Evolutionary conservation across 1,140 invertebrate genomes (phyloP).

Genomic region (Condylostylus longicornis): DNA sequence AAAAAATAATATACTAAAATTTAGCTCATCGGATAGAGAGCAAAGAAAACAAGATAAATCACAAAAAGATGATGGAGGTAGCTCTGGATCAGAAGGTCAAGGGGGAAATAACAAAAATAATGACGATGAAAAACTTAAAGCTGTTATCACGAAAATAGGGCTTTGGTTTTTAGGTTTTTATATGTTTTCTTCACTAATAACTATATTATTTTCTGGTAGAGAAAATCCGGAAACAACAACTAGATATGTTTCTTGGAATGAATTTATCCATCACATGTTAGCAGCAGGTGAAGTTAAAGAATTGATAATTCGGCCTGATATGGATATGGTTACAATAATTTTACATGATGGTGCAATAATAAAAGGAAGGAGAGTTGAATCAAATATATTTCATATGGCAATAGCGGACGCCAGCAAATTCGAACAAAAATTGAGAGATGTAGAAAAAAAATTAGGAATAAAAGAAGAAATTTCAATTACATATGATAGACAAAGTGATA

Average conservation of each 20-base stretch:
- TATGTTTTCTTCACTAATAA: slow-evolving; percentile 52
- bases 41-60: no score
- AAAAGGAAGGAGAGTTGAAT: slow-evolving; percentile 50
- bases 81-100: slow-evolving; percentile 12
- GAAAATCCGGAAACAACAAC: slow-evolving; percentile 48
- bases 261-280: slow-evolving; percentile 86
- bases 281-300: slow-evolving; percentile 84
- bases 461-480: slow-evolving; percentile 61
- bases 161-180: slow-evolving; percentile 62
- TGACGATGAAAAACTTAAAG: slow-evolving; percentile 48
- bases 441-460: slow-evolving; percentile 67
- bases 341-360: slow-evolving; percentile 73
- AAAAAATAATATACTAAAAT: no score
- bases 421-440: slow-evolving; percentile 73
- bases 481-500: slow-evolving; percentile 62
- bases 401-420: slow-evolving; percentile 66
- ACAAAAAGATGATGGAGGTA: no score
- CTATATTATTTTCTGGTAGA: slow-evolving; percentile 50
- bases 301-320: slow-evolving; percentile 66
- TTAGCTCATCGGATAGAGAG: no score
- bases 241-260: slow-evolving; percentile 81
- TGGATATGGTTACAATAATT: slow-evolving; percentile 69
- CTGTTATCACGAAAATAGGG: slow-evolving; percentile 52
- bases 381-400: slow-evolving; percentile 57
- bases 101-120: slow-evolving; percentile 43